Base-by-base conservation (phyloP, 2,888 invertebrate genomes). In the Agapostemon virescens region DNA sequence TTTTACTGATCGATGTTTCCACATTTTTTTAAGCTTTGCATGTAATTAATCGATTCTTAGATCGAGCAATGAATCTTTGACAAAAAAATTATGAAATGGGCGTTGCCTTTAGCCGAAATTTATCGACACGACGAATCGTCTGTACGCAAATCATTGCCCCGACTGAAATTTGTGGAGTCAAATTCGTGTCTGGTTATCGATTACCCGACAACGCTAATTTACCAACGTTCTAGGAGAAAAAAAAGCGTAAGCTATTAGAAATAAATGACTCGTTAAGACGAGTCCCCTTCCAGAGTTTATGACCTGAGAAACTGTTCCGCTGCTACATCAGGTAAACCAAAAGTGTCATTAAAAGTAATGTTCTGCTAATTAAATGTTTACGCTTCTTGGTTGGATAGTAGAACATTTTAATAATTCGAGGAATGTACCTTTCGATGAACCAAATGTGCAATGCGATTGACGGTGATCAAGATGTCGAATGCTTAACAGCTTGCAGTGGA, bases 101-200 rank as follows among this genome's bases (percentile, higher is more conserved):
- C 77, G 77, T 68, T 71, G 76, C 74, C 83, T 82, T 85, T 83
- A 80, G 83, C 74, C 70, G 74, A 79, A 86, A 86, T 85, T 86
- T 82, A 85, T 86, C 82, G 81, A 63, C 49, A n/a, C 77, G 55
- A 75, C 73, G 83, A 74, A 82, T 81, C 79, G 69, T 64, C 52
- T 69, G 38, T 52, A 68, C 76, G 78, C 66, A 77, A 81, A 84
- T 85, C 74, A 71, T 81, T 61, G 49, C 38, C 74, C 71, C 58
- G 64, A 69, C 23, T 26, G 49, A 55, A 58, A 38, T 26, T 74
- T 69, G 63, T 64, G 1, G 26, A 30, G 38, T 69, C 77, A 77
- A 77, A 85, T 82, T 77, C 78, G 72, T 83, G 67, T 63, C 69
- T 30, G 5, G 80, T 69, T 75, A 77, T 79, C 77, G 36, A 67